Conservation (phyloP, 2,888 invertebrate species). For the Strigamia maritima region DNA sequence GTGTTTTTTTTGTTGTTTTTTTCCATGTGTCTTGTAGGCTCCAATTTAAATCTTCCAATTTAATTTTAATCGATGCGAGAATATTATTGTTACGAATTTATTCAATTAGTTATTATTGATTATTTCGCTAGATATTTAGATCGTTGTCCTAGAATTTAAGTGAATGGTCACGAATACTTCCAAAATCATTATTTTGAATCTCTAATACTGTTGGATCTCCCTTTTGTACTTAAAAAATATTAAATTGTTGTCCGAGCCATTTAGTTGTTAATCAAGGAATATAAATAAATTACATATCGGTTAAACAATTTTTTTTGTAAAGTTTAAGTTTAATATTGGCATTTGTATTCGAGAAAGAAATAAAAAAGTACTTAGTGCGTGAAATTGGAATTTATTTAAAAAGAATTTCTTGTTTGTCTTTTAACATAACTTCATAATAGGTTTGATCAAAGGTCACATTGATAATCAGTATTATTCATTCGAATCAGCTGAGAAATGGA, state of each 20-base stretch:
- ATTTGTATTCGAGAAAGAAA: slow-evolving; percentile 4
- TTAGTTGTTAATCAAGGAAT: background rate
- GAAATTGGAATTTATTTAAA: background rate
- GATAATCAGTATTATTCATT: background rate
- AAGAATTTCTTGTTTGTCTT: background rate
- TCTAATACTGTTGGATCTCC: no score
- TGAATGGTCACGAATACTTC: no score
- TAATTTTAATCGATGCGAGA: background rate
- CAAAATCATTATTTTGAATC: no score
- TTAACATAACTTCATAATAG: background rate
- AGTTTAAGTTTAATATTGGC: background rate
- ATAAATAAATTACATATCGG: background rate
- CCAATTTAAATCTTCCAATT: background rate
- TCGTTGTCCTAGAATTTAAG: no score
- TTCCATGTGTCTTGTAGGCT: background rate
- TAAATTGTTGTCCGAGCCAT: background rate
- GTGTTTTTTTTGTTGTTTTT: background rate
- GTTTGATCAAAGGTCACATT: background rate
- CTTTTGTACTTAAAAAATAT: no score
- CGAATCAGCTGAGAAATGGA: slow-evolving; percentile 5
- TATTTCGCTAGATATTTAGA: no score
- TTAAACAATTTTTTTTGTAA: no score
- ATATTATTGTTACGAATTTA: background rate
- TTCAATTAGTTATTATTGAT: no score
- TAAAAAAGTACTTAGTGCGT: background rate